These are phyloP conservation scores for Gymnothorax reevesii DNA, from an alignment of 2,797 vertebrate genomes.

Conservation along the genomic window DNA sequence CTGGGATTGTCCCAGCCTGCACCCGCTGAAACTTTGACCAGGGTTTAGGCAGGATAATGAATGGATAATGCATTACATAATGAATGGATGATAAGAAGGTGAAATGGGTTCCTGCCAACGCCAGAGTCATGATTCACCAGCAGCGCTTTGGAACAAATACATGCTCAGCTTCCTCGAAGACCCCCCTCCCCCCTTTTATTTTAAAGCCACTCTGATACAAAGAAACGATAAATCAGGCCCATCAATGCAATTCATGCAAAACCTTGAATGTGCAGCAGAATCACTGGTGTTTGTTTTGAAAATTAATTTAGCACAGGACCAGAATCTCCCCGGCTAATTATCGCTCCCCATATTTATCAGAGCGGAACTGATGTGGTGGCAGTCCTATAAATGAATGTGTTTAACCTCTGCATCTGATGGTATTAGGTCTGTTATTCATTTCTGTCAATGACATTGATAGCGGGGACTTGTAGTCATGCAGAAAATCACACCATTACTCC, in stretches of 20 bases:
- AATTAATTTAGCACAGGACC: slow-evolving; percentile 51
- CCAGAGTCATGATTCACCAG: too few relatives aligned
- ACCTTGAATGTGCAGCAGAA: slow-evolving; percentile 34
- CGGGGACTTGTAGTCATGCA: slow-evolving; percentile 43
- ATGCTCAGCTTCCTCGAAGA: too few relatives aligned
- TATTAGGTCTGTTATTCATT: slow-evolving; percentile 41
- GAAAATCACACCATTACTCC: slow-evolving; percentile 48
- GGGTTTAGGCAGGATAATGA: too few relatives aligned
- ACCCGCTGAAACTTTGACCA: too few relatives aligned
- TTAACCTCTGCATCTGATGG: slow-evolving; percentile 49
- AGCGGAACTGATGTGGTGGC: slow-evolving; percentile 44
- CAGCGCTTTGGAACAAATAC: too few relatives aligned
- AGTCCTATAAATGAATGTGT: slow-evolving; percentile 54
- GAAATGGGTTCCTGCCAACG: too few relatives aligned
- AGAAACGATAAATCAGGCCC: not conserved
- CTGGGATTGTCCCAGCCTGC: too few relatives aligned
- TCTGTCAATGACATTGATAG: slow-evolving; percentile 38
- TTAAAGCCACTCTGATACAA: too few relatives aligned
- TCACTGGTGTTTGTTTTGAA: slow-evolving; percentile 49
- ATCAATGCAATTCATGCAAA: slow-evolving; percentile 40
- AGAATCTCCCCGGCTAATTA: slow-evolving; percentile 49
- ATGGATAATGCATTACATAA: too few relatives aligned
- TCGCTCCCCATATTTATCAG: slow-evolving; percentile 28
- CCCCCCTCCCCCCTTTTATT: too few relatives aligned
- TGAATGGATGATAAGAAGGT: too few relatives aligned